A percentile compares a stretch with the other conserved stretches of the same genome.
Conservation (phyloP, 2,888 invertebrate genomes). For the Flexamia atlantica region DNA sequence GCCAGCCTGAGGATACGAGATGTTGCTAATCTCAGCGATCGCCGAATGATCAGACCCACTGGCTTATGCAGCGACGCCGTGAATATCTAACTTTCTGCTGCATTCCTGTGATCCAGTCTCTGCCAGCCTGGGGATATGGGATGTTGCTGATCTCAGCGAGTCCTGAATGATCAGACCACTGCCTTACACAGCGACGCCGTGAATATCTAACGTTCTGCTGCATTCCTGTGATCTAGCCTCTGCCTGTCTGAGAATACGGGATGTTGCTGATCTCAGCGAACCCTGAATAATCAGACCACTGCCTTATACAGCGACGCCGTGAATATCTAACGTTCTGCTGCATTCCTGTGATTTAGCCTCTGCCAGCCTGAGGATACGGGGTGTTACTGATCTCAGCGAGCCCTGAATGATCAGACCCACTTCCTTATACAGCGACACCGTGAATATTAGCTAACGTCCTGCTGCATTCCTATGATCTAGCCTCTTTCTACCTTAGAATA, state of each 20-base stretch:
- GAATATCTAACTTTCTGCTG: slow-evolving; percentile 8
- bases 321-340: slow-evolving; percentile 13
- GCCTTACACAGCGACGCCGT: slow-evolving; percentile 24
- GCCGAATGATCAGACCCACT: slow-evolving; percentile 1
- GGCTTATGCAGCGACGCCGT: slow-evolving; percentile 20
- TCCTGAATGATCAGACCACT: slow-evolving; percentile 19
- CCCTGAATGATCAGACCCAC: slow-evolving; percentile 15
- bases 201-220: slow-evolving; percentile 13
- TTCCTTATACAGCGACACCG: slow-evolving; percentile 23
- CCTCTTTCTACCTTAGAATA: no score
- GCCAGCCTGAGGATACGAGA: no score
- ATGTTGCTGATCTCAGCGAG: slow-evolving; percentile 11
- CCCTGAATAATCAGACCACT: slow-evolving; percentile 19
- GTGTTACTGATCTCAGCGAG: neutral
- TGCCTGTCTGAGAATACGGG: no score
- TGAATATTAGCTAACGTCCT: slow-evolving; percentile 19
- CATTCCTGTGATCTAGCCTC: slow-evolving; percentile 10
- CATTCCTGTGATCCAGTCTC: slow-evolving; percentile 5
- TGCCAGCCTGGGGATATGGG: neutral
- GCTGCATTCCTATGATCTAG: slow-evolving; percentile 9
- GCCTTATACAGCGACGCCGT: slow-evolving; percentile 28
- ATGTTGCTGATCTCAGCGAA: slow-evolving; percentile 4
- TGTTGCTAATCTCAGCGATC: neutral
- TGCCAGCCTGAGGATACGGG: no score
- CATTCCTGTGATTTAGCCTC: slow-evolving; percentile 5